Evolutionary conservation across 1,140 invertebrate species (phyloP).

Genomic region (Drosophila pallidifrons): DNA sequence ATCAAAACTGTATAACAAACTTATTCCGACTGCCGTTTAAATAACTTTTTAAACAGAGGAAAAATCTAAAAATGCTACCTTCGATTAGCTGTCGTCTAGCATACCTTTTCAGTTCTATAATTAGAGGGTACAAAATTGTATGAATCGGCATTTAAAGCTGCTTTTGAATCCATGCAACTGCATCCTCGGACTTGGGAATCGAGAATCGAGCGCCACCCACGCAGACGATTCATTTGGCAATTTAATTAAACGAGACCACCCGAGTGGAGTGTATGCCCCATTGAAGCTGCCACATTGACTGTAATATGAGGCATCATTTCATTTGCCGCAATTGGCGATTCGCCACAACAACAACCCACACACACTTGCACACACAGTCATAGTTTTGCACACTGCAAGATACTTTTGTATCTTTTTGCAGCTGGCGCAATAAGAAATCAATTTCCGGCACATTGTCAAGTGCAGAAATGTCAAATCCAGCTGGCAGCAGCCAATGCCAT

Average conservation of each 20-base stretch:
- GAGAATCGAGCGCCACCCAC: slow-evolving; percentile 34
- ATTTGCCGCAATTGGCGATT: slow-evolving; percentile 21
- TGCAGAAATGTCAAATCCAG: slow-evolving; percentile 47
- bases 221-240: slow-evolving; percentile 41
- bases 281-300: slow-evolving; percentile 6
- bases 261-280: slow-evolving; percentile 9
- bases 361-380: not conserved
- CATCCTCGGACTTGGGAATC: not conserved
- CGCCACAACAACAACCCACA: slow-evolving; percentile 23
- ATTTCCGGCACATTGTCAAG: slow-evolving; percentile 71
- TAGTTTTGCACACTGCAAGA: slow-evolving; percentile 40
- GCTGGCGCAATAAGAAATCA: slow-evolving; percentile 56
- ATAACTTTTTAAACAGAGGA: too few species aligned
- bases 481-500: slow-evolving; percentile 2
- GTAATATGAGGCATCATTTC: slow-evolving; percentile 38
- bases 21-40: too few species aligned
- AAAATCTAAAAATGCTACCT: too few species aligned
- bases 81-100: too few species aligned
- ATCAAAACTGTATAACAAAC: too few species aligned
- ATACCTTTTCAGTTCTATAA: too few species aligned
- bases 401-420: slow-evolving; percentile 56
- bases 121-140: too few species aligned
- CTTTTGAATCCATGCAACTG: slow-evolving; percentile 2
- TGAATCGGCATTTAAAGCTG: slow-evolving; percentile 4
- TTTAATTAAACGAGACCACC: slow-evolving; percentile 60